phyloP scores from a whole-genome alignment of 1,140 invertebrate species.

The Pemphigus obesinymphae region DNA sequence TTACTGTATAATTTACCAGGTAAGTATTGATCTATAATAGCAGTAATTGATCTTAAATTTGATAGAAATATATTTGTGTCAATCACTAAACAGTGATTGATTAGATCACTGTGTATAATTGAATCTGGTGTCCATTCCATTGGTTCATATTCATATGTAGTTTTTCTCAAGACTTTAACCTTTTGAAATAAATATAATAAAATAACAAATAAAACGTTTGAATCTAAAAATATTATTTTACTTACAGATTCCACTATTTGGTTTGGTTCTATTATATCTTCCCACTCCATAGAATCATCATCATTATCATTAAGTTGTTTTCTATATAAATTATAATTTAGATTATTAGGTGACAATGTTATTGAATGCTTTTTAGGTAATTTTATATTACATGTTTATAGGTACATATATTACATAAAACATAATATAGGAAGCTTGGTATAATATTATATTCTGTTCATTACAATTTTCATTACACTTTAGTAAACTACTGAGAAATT shows the following conservation, averaged over 20 bases:
- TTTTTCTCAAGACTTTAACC: slow-evolving; percentile 23
- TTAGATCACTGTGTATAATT: slow-evolving; percentile 9
- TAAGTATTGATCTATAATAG: slow-evolving; percentile 1
- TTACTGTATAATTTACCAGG: neutral
- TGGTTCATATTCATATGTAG: neutral
- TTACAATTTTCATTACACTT: too few relatives aligned
- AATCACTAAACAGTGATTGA: slow-evolving; percentile 20
- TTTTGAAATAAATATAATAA: slow-evolving; percentile 12
- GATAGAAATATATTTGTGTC: slow-evolving; percentile 27
- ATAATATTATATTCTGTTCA: too few relatives aligned
- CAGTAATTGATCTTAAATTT: neutral
- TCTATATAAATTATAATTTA: neutral
- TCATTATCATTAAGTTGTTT: neutral
- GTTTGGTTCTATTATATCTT: slow-evolving; percentile 5
- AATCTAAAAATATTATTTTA: neutral
- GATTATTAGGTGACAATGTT: neutral
- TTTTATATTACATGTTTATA: neutral
- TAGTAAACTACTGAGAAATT: too few relatives aligned
- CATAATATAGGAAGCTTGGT: too few relatives aligned
- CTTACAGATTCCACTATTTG: neutral
- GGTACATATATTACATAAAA: too few relatives aligned
- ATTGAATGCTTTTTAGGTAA: neutral
- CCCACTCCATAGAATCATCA: slow-evolving; percentile 28
- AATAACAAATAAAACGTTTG: neutral
- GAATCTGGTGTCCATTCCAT: slow-evolving; percentile 30